Evolutionary conservation across 2,888 invertebrate species (phyloP).

Genomic region (Argyresthia albistria): DNA sequence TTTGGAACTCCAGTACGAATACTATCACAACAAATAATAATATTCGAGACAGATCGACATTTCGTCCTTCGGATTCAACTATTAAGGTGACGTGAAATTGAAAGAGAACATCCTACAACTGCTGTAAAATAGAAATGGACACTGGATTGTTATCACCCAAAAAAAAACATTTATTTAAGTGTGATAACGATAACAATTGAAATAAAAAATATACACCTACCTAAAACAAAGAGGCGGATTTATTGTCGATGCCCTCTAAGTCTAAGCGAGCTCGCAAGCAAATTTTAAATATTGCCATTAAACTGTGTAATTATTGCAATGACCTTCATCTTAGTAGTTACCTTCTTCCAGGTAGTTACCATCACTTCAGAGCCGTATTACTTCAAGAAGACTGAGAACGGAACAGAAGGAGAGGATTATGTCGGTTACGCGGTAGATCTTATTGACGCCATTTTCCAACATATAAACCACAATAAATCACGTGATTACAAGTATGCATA

Average conservation of each 20-base stretch:
- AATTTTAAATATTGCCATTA: too few relatives aligned
- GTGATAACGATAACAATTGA: too few relatives aligned
- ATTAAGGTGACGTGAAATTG: conserved; percentile 76
- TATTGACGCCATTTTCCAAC: conserved; percentile 77
- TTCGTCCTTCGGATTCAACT: conserved; percentile 59
- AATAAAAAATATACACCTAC: too few relatives aligned
- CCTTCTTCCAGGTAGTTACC: conserved; percentile 75
- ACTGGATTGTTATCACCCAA: too few relatives aligned
- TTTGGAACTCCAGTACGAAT: conserved; percentile 64
- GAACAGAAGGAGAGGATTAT: conserved; percentile 48
- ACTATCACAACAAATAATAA: conserved; percentile 26
- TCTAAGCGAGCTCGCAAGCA: too few relatives aligned
- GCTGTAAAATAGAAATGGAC: too few relatives aligned
- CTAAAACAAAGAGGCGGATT: too few relatives aligned
- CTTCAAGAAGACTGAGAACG: conserved; percentile 14
- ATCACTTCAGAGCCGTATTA: conserved; percentile 41
- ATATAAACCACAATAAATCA: conserved; percentile 48
- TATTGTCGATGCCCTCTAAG: too few relatives aligned
- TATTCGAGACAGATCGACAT: conserved; percentile 36
- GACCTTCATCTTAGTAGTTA: too few relatives aligned
- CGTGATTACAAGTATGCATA: conserved; percentile 67
- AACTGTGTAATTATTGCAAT: too few relatives aligned
- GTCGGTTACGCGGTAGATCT: conserved; percentile 92
- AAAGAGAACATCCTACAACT: too few relatives aligned
- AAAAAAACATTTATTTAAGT: too few relatives aligned